These are phyloP conservation scores for Microtus oregoni DNA, from an alignment of 2,113 vertebrate species.

Conservation along the genomic window DNA sequence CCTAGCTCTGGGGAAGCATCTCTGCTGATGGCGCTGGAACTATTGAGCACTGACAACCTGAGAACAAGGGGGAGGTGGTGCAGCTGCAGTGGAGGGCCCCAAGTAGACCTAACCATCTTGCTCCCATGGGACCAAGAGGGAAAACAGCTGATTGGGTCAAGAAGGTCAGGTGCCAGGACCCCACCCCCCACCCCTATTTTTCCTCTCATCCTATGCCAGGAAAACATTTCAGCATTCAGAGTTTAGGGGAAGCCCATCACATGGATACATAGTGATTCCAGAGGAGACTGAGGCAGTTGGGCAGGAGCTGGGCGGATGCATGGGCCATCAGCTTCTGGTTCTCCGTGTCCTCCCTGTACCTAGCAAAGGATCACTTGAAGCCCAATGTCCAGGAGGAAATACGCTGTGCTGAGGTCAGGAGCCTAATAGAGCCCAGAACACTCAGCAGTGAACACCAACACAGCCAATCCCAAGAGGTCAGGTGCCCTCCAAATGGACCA, in stretches of 20 bases:
- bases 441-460: not conserved
- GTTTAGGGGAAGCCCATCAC: not conserved
- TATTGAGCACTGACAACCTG: not conserved
- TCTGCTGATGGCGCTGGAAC: not conserved
- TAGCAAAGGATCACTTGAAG: not conserved
- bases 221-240: not conserved
- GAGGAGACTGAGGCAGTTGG: not conserved
- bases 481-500: not conserved
- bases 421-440: not conserved
- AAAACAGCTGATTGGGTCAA: not conserved
- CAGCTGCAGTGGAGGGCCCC: not conserved
- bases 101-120: not conserved
- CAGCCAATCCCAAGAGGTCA: not conserved
- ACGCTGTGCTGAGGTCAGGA: not conserved
- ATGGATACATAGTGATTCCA: rapidly evolving
- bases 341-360: not conserved
- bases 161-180: not conserved
- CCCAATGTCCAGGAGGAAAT: not conserved
- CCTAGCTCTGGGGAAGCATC: not conserved
- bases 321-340: not conserved
- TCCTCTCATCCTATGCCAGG: not conserved
- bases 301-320: not conserved
- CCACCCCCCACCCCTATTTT: not conserved
- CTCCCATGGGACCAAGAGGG: not conserved
- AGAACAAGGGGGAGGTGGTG: not conserved